phyloP scores from a whole-genome alignment of 2,797 vertebrate genomes.

The Sebastiscus tertius region DNA sequence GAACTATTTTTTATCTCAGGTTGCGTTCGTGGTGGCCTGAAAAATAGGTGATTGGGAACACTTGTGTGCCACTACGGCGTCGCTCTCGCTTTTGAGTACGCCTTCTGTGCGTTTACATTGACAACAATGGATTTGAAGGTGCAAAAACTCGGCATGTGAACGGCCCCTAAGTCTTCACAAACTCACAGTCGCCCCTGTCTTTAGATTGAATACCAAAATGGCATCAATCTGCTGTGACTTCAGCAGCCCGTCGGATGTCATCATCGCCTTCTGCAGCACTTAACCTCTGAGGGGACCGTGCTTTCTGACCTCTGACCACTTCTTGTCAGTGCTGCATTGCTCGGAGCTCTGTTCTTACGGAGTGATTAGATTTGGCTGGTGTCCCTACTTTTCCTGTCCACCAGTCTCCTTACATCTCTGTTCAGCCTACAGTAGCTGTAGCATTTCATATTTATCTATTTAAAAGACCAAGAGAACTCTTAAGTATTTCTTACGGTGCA shows the following conservation, averaged over 20 bases:
- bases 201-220: slow-evolving; percentile 33
- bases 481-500: slow-evolving; percentile 20
- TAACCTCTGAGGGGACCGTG: slow-evolving; percentile 42
- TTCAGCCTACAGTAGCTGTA: slow-evolving; percentile 2
- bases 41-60: too few relatives aligned
- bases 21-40: too few relatives aligned
- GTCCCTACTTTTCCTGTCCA: slow-evolving; percentile 19
- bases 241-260: slow-evolving; percentile 41
- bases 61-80: too few relatives aligned
- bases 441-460: slow-evolving; percentile 30
- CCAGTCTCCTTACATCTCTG: neutral
- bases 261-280: slow-evolving; percentile 48
- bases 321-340: slow-evolving; percentile 53
- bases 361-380: slow-evolving; percentile 55
- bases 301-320: slow-evolving; percentile 64
- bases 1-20: too few relatives aligned
- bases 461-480: slow-evolving; percentile 29
- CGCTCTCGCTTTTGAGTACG: too few relatives aligned
- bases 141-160: too few relatives aligned
- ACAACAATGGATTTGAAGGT: too few relatives aligned
- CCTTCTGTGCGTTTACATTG: too few relatives aligned
- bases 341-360: slow-evolving; percentile 31
- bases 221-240: slow-evolving; percentile 31
- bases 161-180: neutral
- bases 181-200: slow-evolving; percentile 5